phyloP scores from a whole-genome alignment of 2,888 invertebrate genomes.

The Serrognathus titanus region DNA sequence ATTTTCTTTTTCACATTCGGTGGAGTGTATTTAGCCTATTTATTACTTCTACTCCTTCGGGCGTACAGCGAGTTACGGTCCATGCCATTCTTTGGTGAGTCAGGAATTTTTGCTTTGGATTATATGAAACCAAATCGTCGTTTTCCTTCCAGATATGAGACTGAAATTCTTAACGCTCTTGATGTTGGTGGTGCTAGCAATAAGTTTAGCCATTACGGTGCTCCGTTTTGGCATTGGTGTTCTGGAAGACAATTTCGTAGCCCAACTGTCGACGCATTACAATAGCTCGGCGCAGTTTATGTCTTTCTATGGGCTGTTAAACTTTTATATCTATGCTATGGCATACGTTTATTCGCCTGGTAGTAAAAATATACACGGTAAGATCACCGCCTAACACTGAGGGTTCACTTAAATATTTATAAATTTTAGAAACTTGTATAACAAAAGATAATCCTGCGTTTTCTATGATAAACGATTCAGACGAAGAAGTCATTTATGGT shows the following conservation, averaged over 20 bases:
- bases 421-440: slow-evolving; percentile 75
- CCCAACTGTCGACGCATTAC: slow-evolving; percentile 81
- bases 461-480: slow-evolving; percentile 98
- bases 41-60: slow-evolving; percentile 76
- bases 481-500: slow-evolving; percentile 94
- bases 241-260: slow-evolving; percentile 91
- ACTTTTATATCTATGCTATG: slow-evolving; percentile 91
- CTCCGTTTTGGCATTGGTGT: slow-evolving; percentile 85
- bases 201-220: slow-evolving; percentile 71
- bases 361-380: slow-evolving; percentile 77
- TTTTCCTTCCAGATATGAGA: slow-evolving; percentile 74
- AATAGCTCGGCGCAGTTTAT: slow-evolving; percentile 93
- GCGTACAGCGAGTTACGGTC: slow-evolving; percentile 92
- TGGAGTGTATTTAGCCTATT: slow-evolving; percentile 80
- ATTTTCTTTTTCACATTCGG: slow-evolving; percentile 85
- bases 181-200: slow-evolving; percentile 75
- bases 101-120: not conserved
- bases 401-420: not conserved
- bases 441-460: slow-evolving; percentile 97
- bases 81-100: slow-evolving; percentile 96
- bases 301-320: slow-evolving; percentile 89
- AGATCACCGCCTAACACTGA: slow-evolving; percentile 33
- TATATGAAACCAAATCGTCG: not conserved
- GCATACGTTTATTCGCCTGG: slow-evolving; percentile 93
- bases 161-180: slow-evolving; percentile 86